phyloP scores from a whole-genome alignment of 2,113 vertebrate genomes.

The Gobio gobio region DNA sequence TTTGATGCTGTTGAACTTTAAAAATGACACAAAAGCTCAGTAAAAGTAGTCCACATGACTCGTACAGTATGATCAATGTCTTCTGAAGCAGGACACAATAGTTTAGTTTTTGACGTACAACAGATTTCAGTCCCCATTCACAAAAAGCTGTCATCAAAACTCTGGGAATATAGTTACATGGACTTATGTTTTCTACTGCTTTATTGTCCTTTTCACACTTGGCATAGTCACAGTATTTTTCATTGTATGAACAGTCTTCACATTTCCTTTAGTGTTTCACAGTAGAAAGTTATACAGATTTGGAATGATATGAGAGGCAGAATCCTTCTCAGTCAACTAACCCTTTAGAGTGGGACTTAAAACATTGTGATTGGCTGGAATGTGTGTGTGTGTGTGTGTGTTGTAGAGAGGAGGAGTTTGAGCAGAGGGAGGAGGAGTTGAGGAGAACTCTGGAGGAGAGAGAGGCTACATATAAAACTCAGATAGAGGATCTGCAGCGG shows the following conservation, averaged over 20 bases:
- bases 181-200: not conserved
- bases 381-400: not conserved
- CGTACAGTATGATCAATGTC: no score
- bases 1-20: no score
- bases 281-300: not conserved
- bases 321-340: not conserved
- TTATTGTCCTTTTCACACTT: not conserved
- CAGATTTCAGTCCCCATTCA: no score
- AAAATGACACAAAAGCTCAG: no score
- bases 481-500: constrained; percentile 79
- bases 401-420: constrained; percentile 86
- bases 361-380: not conserved
- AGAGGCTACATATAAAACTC: constrained; percentile 80
- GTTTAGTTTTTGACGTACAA: no score
- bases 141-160: no score
- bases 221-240: not conserved
- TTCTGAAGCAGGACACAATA: no score
- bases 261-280: not conserved
- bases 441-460: constrained; percentile 81
- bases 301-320: not conserved
- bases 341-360: not conserved
- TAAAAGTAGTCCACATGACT: no score
- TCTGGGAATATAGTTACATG: not conserved
- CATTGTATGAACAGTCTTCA: not conserved
- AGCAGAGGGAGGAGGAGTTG: constrained; percentile 87